A percentile compares a stretch with the other conserved stretches of the same genome.
Evolutionary conservation across 2,888 invertebrate genomes (phyloP).

Genomic region (Metellina segmentata): DNA sequence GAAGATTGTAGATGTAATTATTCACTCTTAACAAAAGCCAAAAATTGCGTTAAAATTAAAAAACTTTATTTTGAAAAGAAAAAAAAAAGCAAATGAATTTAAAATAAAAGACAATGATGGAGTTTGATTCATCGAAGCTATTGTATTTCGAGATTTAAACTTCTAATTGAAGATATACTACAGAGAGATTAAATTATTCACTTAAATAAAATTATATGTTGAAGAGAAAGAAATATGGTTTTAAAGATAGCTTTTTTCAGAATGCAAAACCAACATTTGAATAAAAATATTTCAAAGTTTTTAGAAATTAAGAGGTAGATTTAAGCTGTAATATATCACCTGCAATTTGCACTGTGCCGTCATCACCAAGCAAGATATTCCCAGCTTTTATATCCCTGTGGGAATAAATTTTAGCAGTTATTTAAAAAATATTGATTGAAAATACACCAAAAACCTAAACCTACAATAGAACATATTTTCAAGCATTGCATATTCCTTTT

Average conservation of each 20-base stretch:
- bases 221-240: too few relatives aligned
- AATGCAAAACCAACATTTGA: not conserved
- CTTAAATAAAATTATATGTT: too few relatives aligned
- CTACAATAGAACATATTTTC: too few relatives aligned
- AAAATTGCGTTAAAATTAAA: not conserved
- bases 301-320: not conserved
- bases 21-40: not conserved
- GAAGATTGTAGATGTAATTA: not conserved
- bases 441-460: constrained; percentile 42
- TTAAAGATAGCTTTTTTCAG: not conserved
- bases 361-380: constrained; percentile 97
- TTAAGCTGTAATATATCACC: constrained; percentile 78
- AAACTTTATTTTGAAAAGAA: too few relatives aligned
- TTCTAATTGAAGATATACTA: too few relatives aligned
- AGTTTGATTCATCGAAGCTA: too few relatives aligned
- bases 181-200: too few relatives aligned
- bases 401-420: constrained; percentile 46
- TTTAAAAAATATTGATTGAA: too few relatives aligned
- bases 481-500: too few relatives aligned
- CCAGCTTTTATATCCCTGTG: constrained; percentile 97
- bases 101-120: too few relatives aligned
- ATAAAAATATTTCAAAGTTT: not conserved
- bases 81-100: too few relatives aligned
- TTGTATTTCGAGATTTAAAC: too few relatives aligned
- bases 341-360: constrained; percentile 98